Evolutionary conservation across 2,797 vertebrate genomes (phyloP).

Genomic region (Sebastiscus albofasciatus): DNA sequence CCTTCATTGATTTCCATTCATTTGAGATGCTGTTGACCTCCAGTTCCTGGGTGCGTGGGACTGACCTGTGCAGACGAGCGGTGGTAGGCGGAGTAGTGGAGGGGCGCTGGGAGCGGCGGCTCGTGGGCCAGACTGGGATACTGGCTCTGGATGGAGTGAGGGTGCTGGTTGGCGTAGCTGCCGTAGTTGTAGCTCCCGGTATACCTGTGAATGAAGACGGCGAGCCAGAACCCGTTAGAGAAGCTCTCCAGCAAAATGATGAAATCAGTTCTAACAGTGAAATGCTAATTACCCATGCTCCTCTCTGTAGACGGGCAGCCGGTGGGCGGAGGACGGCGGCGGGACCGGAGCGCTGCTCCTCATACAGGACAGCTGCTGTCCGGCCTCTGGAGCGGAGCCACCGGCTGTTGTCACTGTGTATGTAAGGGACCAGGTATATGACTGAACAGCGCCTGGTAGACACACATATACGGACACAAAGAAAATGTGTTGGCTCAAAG

Average conservation of each 20-base stretch:
- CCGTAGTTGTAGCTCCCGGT: slow-evolving; percentile 97
- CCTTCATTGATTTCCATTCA: neutral
- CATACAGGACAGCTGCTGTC: slow-evolving; percentile 95
- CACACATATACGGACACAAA: slow-evolving; percentile 81
- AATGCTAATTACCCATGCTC: slow-evolving; percentile 89
- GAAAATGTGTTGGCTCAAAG: slow-evolving; percentile 69
- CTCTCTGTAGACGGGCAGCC: slow-evolving; percentile 97
- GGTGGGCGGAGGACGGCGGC: slow-evolving; percentile 88
- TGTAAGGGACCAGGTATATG: slow-evolving; percentile 99
- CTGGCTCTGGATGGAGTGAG: slow-evolving; percentile 95
- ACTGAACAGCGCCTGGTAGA: slow-evolving; percentile 97
- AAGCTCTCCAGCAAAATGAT: neutral
- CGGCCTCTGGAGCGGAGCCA: slow-evolving; percentile 88
- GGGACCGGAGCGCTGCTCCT: slow-evolving; percentile 88
- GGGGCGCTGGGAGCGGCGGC: slow-evolving; percentile 89
- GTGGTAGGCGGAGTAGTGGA: slow-evolving; percentile 97
- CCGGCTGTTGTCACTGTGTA: slow-evolving; percentile 99
- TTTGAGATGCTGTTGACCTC: neutral
- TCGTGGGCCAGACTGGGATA: slow-evolving; percentile 95
- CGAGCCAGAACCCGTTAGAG: neutral
- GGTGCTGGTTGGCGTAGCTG: slow-evolving; percentile 95
- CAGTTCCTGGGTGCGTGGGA: neutral
- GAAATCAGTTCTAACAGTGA: neutral
- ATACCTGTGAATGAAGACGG: slow-evolving; percentile 82
- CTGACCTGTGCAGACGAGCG: slow-evolving; percentile 95